Percentiles rank a stretch among this genome's conserved stretches.
phyloP scores from a whole-genome alignment of 2,113 vertebrate genomes.

The Sylvia atricapilla region DNA sequence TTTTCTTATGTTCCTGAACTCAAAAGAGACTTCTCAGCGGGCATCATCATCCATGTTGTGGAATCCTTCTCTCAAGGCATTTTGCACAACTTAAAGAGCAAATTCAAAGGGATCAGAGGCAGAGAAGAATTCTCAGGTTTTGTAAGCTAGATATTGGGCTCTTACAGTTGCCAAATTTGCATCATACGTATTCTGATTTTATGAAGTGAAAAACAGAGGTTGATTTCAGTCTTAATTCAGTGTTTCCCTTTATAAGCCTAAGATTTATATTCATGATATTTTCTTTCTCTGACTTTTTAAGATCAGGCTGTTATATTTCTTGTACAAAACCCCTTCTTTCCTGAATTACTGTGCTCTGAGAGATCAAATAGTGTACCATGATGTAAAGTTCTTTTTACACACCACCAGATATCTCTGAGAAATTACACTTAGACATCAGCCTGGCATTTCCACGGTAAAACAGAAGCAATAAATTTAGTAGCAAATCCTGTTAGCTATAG shows the following conservation, averaged over 20 bases:
- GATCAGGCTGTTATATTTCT: not conserved
- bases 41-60: not conserved
- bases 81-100: not conserved
- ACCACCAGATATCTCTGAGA: not conserved
- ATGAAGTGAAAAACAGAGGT: not conserved
- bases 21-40: not conserved
- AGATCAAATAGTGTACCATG: not conserved
- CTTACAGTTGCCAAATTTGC: not conserved
- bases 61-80: not conserved
- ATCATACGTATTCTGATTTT: not conserved
- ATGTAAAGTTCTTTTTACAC: not conserved
- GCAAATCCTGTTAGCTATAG: not conserved
- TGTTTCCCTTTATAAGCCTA: not conserved
- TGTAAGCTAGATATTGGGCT: not conserved
- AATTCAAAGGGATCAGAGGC: not conserved
- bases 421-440: not conserved
- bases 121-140: not conserved
- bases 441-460: not conserved
- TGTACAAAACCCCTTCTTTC: not conserved
- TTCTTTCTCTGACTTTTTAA: not conserved
- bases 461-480: not conserved
- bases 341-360: not conserved
- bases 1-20: not conserved
- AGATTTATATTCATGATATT: not conserved
- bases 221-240: not conserved